Evolutionary conservation across 2,797 vertebrate genomes (phyloP).

Genomic region (Lithobates pipiens): DNA sequence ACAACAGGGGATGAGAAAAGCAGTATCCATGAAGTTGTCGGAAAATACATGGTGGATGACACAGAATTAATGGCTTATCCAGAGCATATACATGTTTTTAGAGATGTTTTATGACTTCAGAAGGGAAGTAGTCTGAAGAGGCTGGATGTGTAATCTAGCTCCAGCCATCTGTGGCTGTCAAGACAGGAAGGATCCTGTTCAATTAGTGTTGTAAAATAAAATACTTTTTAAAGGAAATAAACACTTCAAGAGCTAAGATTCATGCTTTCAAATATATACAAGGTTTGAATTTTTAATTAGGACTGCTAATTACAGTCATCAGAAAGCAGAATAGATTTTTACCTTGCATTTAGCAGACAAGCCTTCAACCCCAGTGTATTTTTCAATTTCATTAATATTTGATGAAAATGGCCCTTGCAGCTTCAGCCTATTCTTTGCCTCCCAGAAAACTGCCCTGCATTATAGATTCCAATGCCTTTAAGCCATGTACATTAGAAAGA

Average conservation of each 20-base stretch:
- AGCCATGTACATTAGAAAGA: conserved; percentile 92
- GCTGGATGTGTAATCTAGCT: conserved; percentile 84
- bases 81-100: conserved; percentile 83
- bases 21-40: conserved; percentile 71
- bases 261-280: conserved; percentile 99
- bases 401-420: conserved; percentile 99
- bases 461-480: conserved; percentile 96
- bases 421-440: conserved; percentile 96
- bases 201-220: conserved; percentile 96
- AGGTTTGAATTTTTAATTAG: conserved; percentile 99
- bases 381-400: conserved; percentile 99
- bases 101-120: conserved; percentile 85
- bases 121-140: conserved; percentile 82
- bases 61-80: conserved; percentile 82
- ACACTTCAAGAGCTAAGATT: conserved; percentile 93
- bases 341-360: conserved; percentile 89
- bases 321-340: conserved; percentile 98
- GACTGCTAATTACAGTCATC: conserved; percentile 99
- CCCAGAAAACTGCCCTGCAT: conserved; percentile 94
- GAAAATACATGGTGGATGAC: conserved; percentile 75
- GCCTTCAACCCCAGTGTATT: conserved; percentile 95
- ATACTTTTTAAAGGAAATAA: conserved; percentile 99
- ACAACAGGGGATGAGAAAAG: conserved; percentile 69
- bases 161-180: conserved; percentile 82
- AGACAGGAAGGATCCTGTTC: conserved; percentile 82